phyloP scores from a whole-genome alignment of 2,888 invertebrate genomes.

The Leucozona laternaria region DNA sequence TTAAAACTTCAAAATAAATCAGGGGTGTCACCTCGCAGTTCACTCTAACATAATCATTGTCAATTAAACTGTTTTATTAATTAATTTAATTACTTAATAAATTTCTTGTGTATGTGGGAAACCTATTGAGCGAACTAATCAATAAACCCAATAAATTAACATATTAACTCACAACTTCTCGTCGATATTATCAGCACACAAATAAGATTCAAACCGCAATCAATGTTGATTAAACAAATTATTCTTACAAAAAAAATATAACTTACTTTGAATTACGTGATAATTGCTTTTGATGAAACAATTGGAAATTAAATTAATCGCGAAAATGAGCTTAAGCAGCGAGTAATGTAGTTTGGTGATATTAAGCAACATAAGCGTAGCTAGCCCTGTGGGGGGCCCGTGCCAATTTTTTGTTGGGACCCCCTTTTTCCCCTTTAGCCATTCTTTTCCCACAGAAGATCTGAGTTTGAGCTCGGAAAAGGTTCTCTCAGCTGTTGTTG shows the following conservation, averaged over 20 bases:
- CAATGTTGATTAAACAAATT: not conserved
- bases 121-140: not conserved
- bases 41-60: too few relatives aligned
- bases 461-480: too few relatives aligned
- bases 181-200: not conserved
- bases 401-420: too few relatives aligned
- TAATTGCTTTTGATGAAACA: not conserved
- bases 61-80: not conserved
- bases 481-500: too few relatives aligned
- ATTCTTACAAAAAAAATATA: not conserved
- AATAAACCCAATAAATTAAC: conserved; percentile 3
- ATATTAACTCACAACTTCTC: not conserved
- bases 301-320: not conserved
- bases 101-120: not conserved
- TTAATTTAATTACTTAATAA: too few relatives aligned
- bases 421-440: too few relatives aligned
- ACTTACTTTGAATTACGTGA: not conserved
- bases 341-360: not conserved
- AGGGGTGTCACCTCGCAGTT: too few relatives aligned
- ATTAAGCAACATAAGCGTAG: too few relatives aligned
- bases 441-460: too few relatives aligned
- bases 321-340: not conserved
- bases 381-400: too few relatives aligned
- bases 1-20: too few relatives aligned
- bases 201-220: not conserved